Base-by-base conservation (phyloP, 2,797 vertebrate genomes). In the Dromococcyx pavoninus region DNA sequence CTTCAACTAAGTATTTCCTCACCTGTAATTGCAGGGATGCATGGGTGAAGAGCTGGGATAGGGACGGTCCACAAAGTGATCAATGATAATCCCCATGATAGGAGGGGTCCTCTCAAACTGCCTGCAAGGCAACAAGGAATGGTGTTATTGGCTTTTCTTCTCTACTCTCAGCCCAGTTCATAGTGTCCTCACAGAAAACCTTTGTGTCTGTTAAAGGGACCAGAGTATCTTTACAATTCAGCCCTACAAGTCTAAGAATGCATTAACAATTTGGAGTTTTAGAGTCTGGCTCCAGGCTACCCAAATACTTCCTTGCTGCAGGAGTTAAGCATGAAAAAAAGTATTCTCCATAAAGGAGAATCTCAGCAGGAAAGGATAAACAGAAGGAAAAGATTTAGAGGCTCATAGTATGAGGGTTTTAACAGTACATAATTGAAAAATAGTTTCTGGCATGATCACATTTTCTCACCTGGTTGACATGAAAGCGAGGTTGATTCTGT, bases 21-120 rank as follows among this genome's bases (percentile, higher is more conserved):
- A 99, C 99, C 98, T 99, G 98, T 99, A 99, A 98, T 98, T 99
- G 97, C 98, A 99, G 89, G 98, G 98, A 92, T 99, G 98, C 98
- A 98, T 98, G 96, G 98, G 98, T 91, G 98, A 98, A 94, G 98
- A 98, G 97, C 98, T 98, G 96, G 98, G 95, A 79, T 98, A 98
- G 91, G 99, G 99, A 95, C 98, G 98, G 97, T 99, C 99, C 97
- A 99, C 98, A 96, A 99, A 99, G 97, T 99, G 99, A 97, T 99
- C 99, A 96, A 99, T 99, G 82, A 99, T 99, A 97, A 99, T 99
- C 72, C 99, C 99, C 99, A 99, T 99, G 98, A 99, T 99, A 41
- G 99, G 99, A 91, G 98, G 98, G 10, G 99, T 99, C 96, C 99
- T 98, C 97, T 99, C 99, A 97, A 99, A 99, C 97, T 99, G 99